Evolutionary conservation across 2,888 invertebrate species (phyloP).

Genomic region (Tachystola acroxantha): DNA sequence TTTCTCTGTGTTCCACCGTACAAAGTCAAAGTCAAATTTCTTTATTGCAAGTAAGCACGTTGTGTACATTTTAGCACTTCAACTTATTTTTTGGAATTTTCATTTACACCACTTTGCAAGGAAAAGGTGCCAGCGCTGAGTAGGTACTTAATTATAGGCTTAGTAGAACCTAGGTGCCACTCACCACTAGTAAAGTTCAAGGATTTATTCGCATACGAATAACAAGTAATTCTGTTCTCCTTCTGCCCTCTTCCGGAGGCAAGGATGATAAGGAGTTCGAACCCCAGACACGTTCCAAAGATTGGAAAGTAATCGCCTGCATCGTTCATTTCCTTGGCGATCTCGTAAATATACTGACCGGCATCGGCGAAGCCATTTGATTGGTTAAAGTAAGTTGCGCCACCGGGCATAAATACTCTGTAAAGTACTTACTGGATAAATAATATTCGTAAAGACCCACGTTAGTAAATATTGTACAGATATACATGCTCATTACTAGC

Average conservation of each 20-base stretch:
- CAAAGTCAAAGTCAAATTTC: no score
- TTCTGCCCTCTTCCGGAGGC: slow-evolving; percentile 60
- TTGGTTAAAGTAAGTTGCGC: slow-evolving; percentile 84
- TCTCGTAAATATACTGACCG: slow-evolving; percentile 82
- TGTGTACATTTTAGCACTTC: no score
- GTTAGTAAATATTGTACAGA: no score
- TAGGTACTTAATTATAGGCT: no score
- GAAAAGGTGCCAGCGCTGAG: no score
- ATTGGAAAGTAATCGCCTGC: slow-evolving; percentile 88
- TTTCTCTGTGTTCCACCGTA: no score
- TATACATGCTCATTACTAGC: no score
- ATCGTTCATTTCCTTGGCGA: slow-evolving; percentile 83
- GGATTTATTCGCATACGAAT: slow-evolving; percentile 80
- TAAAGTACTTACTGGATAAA: background rate
- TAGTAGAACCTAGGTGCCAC: no score
- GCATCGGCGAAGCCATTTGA: slow-evolving; percentile 86
- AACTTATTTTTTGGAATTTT: no score
- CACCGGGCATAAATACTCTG: slow-evolving; percentile 91
- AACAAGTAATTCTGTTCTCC: slow-evolving; percentile 81
- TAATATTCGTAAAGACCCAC: no score
- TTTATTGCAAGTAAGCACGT: no score
- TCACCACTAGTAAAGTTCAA: slow-evolving; percentile 82
- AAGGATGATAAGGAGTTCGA: slow-evolving; percentile 85
- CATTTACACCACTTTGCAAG: no score
- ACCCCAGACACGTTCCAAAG: slow-evolving; percentile 93